A percentile compares a stretch with the other conserved stretches of the same genome.
Conservation (phyloP, 2,797 vertebrate genomes). For the Micropoecilia bifurca region DNA sequence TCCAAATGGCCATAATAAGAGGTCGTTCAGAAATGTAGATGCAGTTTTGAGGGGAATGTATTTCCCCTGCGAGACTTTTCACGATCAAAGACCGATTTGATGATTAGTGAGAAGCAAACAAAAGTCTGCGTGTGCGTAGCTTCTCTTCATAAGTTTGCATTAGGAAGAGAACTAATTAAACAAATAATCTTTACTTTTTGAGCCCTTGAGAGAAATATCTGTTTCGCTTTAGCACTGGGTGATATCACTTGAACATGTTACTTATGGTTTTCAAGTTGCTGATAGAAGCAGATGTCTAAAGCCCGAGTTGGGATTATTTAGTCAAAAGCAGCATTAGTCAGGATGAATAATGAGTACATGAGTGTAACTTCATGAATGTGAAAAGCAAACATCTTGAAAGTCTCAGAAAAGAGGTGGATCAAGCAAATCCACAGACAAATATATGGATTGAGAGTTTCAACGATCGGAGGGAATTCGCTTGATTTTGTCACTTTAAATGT, state of each 20-base stretch:
- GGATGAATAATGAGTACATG: constrained; percentile 6
- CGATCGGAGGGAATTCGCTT: background rate
- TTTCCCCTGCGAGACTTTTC: constrained; percentile 23
- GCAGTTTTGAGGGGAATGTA: constrained; percentile 12
- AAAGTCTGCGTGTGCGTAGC: background rate
- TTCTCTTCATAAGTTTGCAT: background rate
- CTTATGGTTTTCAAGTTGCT: background rate
- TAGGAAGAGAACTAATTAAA: background rate
- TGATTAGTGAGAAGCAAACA: background rate
- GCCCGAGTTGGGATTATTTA: background rate
- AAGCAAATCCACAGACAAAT: background rate
- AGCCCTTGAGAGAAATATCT: background rate
- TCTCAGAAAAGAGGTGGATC: background rate
- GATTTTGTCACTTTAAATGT: background rate
- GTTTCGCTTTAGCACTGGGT: background rate
- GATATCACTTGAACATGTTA: background rate
- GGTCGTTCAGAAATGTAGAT: constrained; percentile 22
- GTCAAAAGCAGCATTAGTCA: constrained; percentile 2
- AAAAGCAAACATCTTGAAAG: constrained; percentile 3
- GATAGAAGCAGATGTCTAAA: background rate
- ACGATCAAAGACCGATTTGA: background rate
- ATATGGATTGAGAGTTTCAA: background rate
- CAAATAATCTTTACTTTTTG: background rate
- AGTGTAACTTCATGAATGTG: constrained; percentile 1
- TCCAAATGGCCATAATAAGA: constrained; percentile 34